Evolutionary conservation across 1,140 invertebrate genomes (phyloP).

Genomic region (Bombus affinis): DNA sequence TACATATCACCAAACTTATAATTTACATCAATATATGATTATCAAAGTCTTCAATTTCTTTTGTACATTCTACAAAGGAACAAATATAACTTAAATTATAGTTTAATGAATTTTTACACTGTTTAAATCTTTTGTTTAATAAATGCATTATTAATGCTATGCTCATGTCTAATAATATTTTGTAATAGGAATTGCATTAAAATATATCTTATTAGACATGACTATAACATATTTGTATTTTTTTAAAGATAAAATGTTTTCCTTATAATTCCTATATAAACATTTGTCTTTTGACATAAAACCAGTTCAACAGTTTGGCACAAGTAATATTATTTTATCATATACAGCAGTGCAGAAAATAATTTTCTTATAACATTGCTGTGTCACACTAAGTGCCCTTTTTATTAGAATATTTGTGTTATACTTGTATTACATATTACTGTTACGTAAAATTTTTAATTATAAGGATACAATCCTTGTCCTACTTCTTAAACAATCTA

Average conservation of each 20-base stretch:
- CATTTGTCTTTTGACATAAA: conserved; percentile 10
- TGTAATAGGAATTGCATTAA: background rate
- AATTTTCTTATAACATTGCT: conserved; percentile 19
- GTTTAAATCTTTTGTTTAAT: conserved; percentile 4
- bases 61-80: conserved; percentile 27
- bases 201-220: conserved; percentile 9
- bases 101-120: background rate
- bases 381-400: background rate
- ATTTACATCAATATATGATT: conserved; percentile 11
- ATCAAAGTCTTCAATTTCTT: conserved; percentile 25
- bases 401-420: conserved; percentile 23
- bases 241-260: conserved; percentile 28
- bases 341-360: conserved; percentile 13
- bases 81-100: conserved; percentile 24
- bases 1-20: conserved; percentile 17
- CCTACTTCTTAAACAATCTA: background rate
- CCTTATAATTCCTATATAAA: background rate
- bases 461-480: background rate
- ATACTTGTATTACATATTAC: background rate
- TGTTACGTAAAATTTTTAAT: background rate
- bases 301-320: conserved; percentile 45
- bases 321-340: conserved; percentile 27
- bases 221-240: conserved; percentile 10
- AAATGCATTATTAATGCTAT: conserved; percentile 24
- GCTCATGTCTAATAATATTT: background rate